These are phyloP conservation scores for Drosophila greeni DNA, from an alignment of 2,888 invertebrate genomes.

Conservation along the genomic window DNA sequence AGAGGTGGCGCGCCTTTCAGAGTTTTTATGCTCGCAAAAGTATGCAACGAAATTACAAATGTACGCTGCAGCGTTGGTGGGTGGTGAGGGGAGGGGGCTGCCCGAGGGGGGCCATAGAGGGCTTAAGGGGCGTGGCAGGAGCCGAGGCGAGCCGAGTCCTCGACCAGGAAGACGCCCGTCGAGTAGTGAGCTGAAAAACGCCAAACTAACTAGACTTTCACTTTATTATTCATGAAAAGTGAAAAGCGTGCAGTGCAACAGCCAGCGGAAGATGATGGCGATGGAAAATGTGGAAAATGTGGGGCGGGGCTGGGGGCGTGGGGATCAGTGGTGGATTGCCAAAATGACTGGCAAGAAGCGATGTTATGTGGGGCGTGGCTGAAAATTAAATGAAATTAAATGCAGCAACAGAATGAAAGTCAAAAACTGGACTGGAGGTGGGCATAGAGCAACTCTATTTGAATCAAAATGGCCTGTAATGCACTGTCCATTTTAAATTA, in stretches of 20 bases:
- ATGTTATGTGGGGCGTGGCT: slow-evolving; percentile 56
- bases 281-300: slow-evolving; percentile 7
- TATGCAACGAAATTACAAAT: slow-evolving; percentile 70
- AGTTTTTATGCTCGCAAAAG: slow-evolving; percentile 56
- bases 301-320: slow-evolving; percentile 17
- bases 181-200: slow-evolving; percentile 54
- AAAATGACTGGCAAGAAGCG: slow-evolving; percentile 63
- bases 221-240: slow-evolving; percentile 72
- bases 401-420: slow-evolving; percentile 48
- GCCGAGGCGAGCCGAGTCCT: slow-evolving; percentile 14
- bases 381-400: slow-evolving; percentile 71
- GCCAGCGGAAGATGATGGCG: slow-evolving; percentile 38
- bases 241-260: slow-evolving; percentile 60
- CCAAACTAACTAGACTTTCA: slow-evolving; percentile 69
- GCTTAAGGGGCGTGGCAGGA: slow-evolving; percentile 34
- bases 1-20: slow-evolving; percentile 47
- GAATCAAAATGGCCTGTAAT: slow-evolving; percentile 48
- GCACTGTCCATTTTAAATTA: background rate
- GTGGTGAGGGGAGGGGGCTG: slow-evolving; percentile 3
- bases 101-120: slow-evolving; percentile 1
- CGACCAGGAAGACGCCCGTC: slow-evolving; percentile 34
- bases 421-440: background rate
- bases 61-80: slow-evolving; percentile 43
- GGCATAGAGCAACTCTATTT: slow-evolving; percentile 29
- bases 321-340: slow-evolving; percentile 58